Percentiles rank a stretch among this genome's conserved stretches.
Conservation (phyloP, 2,888 invertebrate genomes). For the Myopa testacea region DNA sequence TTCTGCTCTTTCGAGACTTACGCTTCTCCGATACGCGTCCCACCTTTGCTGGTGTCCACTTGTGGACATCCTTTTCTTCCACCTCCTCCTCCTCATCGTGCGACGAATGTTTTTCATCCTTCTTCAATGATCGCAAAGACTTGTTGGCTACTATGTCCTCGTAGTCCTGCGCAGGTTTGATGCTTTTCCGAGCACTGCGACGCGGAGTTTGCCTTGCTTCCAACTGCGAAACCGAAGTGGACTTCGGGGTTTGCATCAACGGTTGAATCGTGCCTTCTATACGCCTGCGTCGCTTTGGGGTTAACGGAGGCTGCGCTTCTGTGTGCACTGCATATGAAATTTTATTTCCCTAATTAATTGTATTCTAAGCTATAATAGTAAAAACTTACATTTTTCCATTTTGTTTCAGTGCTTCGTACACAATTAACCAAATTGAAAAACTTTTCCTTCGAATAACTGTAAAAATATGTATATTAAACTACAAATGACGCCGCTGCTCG, state of each 20-base stretch:
- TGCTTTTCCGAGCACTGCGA: constrained; percentile 60
- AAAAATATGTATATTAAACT: background rate
- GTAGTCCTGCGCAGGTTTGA: constrained; percentile 61
- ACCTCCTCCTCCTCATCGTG: background rate
- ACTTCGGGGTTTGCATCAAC: constrained; percentile 23
- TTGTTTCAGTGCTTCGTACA: background rate
- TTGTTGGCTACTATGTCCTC: constrained; percentile 56
- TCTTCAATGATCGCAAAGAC: constrained; percentile 25
- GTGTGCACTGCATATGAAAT: background rate
- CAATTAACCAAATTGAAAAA: background rate
- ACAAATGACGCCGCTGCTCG: constrained; percentile 13
- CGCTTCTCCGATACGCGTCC: constrained; percentile 58
- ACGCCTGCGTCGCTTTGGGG: constrained; percentile 1
- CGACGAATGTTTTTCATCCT: background rate
- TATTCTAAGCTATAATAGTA: background rate
- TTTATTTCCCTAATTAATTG: background rate
- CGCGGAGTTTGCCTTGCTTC: constrained; percentile 55
- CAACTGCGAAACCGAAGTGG: background rate
- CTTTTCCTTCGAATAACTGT: background rate
- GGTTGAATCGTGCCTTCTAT: background rate
- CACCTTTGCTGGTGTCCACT: constrained; percentile 57
- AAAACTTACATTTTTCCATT: constrained; percentile 4
- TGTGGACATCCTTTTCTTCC: constrained; percentile 40
- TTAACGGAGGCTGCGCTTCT: background rate
- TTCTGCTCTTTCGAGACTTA: constrained; percentile 44